phyloP scores from a whole-genome alignment of 2,888 invertebrate genomes.

The Eurytoma californica region DNA sequence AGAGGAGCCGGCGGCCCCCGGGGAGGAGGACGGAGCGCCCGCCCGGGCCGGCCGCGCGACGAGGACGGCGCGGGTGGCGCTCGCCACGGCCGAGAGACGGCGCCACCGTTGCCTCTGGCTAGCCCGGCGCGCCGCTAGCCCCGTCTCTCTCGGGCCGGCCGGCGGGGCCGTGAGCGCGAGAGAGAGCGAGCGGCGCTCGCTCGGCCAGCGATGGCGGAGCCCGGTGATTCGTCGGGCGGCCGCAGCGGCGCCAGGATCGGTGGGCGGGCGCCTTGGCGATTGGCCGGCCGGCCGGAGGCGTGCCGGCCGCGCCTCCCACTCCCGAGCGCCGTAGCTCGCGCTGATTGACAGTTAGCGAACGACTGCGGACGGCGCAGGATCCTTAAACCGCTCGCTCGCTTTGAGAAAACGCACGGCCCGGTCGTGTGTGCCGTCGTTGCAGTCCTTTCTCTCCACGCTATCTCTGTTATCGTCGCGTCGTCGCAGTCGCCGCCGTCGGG shows the following conservation, averaged over 20 bases:
- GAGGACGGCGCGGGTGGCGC: constrained; percentile 61
- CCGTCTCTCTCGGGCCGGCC: constrained; percentile 14
- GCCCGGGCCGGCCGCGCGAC: background rate
- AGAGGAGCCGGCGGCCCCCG: constrained; percentile 20
- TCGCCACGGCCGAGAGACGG: constrained; percentile 10
- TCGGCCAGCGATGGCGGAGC: constrained; percentile 74
- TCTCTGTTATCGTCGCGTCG: constrained; percentile 34
- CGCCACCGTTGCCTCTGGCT: constrained; percentile 17
- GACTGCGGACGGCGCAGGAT: constrained; percentile 81
- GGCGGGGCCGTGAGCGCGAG: constrained; percentile 59
- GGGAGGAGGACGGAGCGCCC: constrained; percentile 48
- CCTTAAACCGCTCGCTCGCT: constrained; percentile 66
- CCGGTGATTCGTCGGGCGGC: constrained; percentile 59
- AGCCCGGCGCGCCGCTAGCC: background rate
- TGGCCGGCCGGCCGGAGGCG: constrained; percentile 69
- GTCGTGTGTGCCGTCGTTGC: constrained; percentile 54
- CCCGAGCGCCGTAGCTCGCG: constrained; percentile 75
- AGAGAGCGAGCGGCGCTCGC: constrained; percentile 59
- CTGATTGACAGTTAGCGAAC: constrained; percentile 83
- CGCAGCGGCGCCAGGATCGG: constrained; percentile 64
- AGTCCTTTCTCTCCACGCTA: constrained; percentile 58
- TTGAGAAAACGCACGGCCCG: constrained; percentile 57
- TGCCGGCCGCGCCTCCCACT: constrained; percentile 77
- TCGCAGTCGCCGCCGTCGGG: constrained; percentile 49
- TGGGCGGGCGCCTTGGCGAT: constrained; percentile 67